Percentiles rank a stretch among this genome's conserved stretches.
These are phyloP conservation scores for Drosophila aldrichi DNA, from an alignment of 2,888 invertebrate genomes.

Conservation along the genomic window DNA sequence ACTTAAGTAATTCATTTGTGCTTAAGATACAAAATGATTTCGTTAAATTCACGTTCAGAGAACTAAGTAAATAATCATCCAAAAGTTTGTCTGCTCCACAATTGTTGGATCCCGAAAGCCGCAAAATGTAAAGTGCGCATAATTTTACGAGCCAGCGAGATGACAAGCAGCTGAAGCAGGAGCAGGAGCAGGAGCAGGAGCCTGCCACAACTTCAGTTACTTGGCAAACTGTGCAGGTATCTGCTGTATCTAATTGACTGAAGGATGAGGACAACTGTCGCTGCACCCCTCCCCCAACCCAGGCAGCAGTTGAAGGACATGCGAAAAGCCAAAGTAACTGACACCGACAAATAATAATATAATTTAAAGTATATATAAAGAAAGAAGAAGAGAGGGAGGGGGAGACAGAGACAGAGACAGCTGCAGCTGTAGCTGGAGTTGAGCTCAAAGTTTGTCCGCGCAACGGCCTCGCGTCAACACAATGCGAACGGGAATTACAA, in stretches of 20 bases:
- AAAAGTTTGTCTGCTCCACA: constrained; percentile 43
- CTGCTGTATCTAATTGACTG: constrained; percentile 74
- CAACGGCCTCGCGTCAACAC: constrained; percentile 48
- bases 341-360: constrained; percentile 66
- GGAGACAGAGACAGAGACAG: neutral
- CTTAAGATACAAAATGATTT: constrained; percentile 74
- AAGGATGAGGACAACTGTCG: constrained; percentile 1
- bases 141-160: constrained; percentile 57
- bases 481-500: constrained; percentile 59
- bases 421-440: constrained; percentile 26
- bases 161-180: neutral
- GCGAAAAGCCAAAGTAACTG: constrained; percentile 46
- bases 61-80: constrained; percentile 76
- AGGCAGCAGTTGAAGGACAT: constrained; percentile 10
- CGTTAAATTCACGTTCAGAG: constrained; percentile 69
- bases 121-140: constrained; percentile 78
- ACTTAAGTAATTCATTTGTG: constrained; percentile 78
- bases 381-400: neutral
- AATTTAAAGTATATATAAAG: constrained; percentile 52
- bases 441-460: constrained; percentile 44
- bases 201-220: constrained; percentile 9
- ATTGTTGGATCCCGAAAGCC: constrained; percentile 60
- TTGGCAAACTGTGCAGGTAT: constrained; percentile 44
- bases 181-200: too few relatives aligned
- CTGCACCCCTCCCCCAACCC: neutral